Base-by-base conservation (phyloP, 2,888 invertebrate genomes). In the Cerastis leucographa region DNA sequence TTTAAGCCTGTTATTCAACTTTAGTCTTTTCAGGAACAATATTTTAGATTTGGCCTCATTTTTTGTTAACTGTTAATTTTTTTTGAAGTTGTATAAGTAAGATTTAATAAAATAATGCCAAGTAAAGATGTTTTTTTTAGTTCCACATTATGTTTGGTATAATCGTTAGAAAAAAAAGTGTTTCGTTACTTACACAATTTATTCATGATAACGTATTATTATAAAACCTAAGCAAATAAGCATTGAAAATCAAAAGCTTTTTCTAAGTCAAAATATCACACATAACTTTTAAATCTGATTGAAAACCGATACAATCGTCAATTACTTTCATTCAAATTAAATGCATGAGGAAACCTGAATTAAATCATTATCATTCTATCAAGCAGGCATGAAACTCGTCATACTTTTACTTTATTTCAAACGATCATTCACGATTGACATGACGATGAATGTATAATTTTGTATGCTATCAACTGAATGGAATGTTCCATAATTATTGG, bases 391-490 rank as follows among this genome's bases (percentile, higher is more conserved):
- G 46, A 67, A 71, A 74, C 35, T 73, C 4, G 17, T 49, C 29
- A 29, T 17, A 49, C 44, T 81, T 87, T 76, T 56, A 51, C 5
- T 72, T 54, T 35, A 64, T 69, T 61, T 76, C 59, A 46, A 72
- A 35, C 29, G 19, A 56, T n/a, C 65, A 71, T 74, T 67, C 80
- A 87, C 40, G 46, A 61, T 59, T 71, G 42, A 46, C 29, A 79
- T 79, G 40, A 73, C n/a, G 66, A 25, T 71, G 35, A 76, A 70
- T 66, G 44, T 72, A 49, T 49, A 68, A n/a, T 56, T 42, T 49
- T 81, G 61, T 62, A 69, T 49, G 42, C n/a, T 25, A 62, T 79
- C 65, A 69, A 81, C 40, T 74, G 68, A 74, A 51, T 73, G 74
- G 61, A 78, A 75, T 86, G 72, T 42, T 61, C 54, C 64, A 69